A percentile compares a stretch with the other conserved stretches of the same genome.
These are phyloP conservation scores for Cephalophus harveyi DNA, from an alignment of 2,113 vertebrate species.

Conservation along the genomic window DNA sequence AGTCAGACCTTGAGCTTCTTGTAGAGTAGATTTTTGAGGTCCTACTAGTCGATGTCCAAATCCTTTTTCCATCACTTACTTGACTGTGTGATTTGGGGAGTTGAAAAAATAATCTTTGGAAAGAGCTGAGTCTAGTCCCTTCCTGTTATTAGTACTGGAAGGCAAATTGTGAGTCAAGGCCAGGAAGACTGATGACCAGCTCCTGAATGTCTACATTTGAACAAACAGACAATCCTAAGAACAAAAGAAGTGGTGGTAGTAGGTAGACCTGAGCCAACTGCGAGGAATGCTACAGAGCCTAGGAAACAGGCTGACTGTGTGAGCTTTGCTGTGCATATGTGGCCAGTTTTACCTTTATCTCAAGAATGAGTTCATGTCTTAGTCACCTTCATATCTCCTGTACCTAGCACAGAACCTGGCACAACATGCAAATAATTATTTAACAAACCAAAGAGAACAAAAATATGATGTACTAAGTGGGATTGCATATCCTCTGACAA, in stretches of 20 bases:
- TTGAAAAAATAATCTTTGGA: not conserved
- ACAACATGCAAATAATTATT: not conserved
- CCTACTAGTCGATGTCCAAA: not conserved
- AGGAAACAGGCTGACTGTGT: not conserved
- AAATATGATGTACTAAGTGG: not conserved
- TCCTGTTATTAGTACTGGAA: not conserved
- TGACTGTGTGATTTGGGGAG: not conserved
- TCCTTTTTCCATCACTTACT: not conserved
- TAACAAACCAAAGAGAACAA: not conserved
- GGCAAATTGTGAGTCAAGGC: not conserved
- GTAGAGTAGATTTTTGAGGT: not conserved
- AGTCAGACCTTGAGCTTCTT: not conserved
- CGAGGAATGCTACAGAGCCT: not conserved
- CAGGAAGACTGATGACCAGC: not conserved
- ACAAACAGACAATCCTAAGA: not conserved
- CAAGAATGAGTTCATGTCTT: not conserved
- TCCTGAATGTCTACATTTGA: not conserved
- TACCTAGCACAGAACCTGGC: not conserved
- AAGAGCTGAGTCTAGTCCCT: not conserved
- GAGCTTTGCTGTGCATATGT: not conserved
- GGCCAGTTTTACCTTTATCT: not conserved
- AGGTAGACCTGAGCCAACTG: not conserved
- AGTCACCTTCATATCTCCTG: not conserved
- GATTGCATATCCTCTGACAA: not conserved
- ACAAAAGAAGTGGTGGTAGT: not conserved